A percentile compares a stretch with the other conserved stretches of the same genome.
These are phyloP conservation scores for Seriola aureovittata DNA, from an alignment of 2,113 vertebrate species.

Conservation along the genomic window DNA sequence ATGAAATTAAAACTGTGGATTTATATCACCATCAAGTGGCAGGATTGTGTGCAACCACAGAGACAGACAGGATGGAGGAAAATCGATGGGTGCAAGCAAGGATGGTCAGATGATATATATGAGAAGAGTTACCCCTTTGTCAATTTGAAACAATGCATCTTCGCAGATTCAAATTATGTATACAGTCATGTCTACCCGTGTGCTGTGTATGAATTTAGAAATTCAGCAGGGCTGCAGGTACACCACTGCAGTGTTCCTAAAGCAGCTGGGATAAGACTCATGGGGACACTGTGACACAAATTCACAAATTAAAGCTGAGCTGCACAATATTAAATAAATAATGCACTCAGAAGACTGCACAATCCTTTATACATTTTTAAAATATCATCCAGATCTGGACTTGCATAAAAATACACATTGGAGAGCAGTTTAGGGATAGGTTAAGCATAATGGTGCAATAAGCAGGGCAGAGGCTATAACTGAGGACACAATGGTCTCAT, in stretches of 20 bases:
- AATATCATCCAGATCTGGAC: background rate
- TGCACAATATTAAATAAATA: slow-evolving; percentile 1
- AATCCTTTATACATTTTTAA: background rate
- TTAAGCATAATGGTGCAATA: background rate
- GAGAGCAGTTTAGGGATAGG: too few relatives aligned
- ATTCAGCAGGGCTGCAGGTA: background rate
- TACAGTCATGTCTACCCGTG: background rate
- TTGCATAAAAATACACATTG: background rate
- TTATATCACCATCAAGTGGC: slow-evolving; percentile 73
- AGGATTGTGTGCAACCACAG: slow-evolving; percentile 7
- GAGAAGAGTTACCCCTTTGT: background rate
- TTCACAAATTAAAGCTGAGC: background rate
- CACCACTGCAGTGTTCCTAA: background rate
- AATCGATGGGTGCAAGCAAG: background rate
- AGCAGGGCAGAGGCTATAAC: background rate
- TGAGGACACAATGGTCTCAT: background rate
- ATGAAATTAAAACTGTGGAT: slow-evolving; percentile 10
- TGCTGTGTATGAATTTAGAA: background rate
- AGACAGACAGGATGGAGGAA: background rate
- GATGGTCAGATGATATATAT: too few relatives aligned
- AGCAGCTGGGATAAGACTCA: background rate
- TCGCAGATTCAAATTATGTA: background rate
- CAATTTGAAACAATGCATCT: background rate
- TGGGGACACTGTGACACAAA: background rate
- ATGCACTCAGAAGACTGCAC: background rate